A percentile compares a stretch with the other conserved stretches of the same genome.
These are phyloP conservation scores for Perithous albicinctus DNA, from an alignment of 2,888 invertebrate species.

Conservation along the genomic window DNA sequence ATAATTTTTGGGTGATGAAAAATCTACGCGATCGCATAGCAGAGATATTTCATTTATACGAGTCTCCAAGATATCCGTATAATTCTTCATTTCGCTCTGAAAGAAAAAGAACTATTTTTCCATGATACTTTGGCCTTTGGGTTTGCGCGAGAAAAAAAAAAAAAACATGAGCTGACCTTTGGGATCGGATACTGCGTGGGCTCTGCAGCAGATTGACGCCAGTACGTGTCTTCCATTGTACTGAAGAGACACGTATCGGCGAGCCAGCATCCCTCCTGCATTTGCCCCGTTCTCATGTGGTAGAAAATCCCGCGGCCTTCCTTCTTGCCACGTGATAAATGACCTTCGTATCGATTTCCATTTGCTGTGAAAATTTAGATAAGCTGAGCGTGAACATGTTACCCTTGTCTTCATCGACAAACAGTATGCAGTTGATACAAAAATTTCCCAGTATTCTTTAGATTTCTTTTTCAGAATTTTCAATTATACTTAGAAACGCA, in stretches of 20 bases:
- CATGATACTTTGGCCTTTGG: background rate
- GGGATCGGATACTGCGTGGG: slow-evolving; percentile 87
- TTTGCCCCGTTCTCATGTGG: slow-evolving; percentile 88
- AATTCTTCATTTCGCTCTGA: slow-evolving; percentile 45
- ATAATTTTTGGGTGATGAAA: slow-evolving; percentile 9
- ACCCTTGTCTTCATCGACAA: background rate
- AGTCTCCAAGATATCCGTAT: slow-evolving; percentile 6
- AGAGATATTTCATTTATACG: slow-evolving; percentile 33
- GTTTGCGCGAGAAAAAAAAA: slow-evolving; percentile 53
- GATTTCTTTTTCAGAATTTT: no score
- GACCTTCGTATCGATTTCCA: slow-evolving; percentile 89
- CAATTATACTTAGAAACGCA: no score
- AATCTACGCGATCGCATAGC: slow-evolving; percentile 39
- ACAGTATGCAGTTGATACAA: background rate
- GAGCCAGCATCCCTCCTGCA: slow-evolving; percentile 89
- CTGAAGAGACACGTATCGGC: slow-evolving; percentile 86
- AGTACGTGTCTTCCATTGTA: slow-evolving; percentile 87
- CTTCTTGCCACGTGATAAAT: slow-evolving; percentile 86
- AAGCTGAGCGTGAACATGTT: background rate
- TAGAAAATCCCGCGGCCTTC: slow-evolving; percentile 88
- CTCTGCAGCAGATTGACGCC: slow-evolving; percentile 86
- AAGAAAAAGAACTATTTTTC: slow-evolving; percentile 15
- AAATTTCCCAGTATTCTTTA: no score
- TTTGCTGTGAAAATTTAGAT: slow-evolving; percentile 82
- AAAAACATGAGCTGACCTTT: slow-evolving; percentile 79